Evolutionary conservation across 2,113 vertebrate genomes (phyloP).

Genomic region (Engraulis encrasicolus): DNA sequence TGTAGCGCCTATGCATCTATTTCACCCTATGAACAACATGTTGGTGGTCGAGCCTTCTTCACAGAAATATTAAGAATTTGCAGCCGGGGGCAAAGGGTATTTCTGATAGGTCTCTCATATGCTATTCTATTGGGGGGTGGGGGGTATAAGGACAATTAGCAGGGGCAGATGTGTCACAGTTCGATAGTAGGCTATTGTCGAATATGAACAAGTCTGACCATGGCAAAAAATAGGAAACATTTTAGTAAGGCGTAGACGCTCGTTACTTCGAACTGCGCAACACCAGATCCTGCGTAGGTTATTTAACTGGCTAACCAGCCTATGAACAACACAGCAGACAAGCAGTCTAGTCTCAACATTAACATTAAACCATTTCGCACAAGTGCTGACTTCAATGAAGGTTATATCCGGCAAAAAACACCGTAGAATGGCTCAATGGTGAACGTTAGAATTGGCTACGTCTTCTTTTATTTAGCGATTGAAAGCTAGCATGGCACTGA

Average conservation of each 20-base stretch:
- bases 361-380: not conserved
- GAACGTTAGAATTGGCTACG: no score
- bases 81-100: not conserved
- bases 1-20: no score
- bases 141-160: no score
- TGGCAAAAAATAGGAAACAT: not conserved
- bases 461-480: not conserved
- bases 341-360: no score
- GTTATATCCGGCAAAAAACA: no score
- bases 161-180: not conserved
- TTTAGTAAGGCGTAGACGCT: not conserved
- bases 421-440: no score
- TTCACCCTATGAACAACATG: no score
- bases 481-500: not conserved
- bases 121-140: not conserved
- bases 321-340: not conserved
- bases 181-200: not conserved
- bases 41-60: not conserved
- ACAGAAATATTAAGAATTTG: not conserved
- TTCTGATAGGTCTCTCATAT: not conserved
- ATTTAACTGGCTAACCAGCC: slow-evolving; percentile 12
- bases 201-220: not conserved
- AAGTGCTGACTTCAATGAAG: not conserved
- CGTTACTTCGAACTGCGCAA: not conserved
- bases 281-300: not conserved